These are phyloP conservation scores for Cebus imitator DNA, from an alignment of 2,113 vertebrate species.

Conservation along the genomic window DNA sequence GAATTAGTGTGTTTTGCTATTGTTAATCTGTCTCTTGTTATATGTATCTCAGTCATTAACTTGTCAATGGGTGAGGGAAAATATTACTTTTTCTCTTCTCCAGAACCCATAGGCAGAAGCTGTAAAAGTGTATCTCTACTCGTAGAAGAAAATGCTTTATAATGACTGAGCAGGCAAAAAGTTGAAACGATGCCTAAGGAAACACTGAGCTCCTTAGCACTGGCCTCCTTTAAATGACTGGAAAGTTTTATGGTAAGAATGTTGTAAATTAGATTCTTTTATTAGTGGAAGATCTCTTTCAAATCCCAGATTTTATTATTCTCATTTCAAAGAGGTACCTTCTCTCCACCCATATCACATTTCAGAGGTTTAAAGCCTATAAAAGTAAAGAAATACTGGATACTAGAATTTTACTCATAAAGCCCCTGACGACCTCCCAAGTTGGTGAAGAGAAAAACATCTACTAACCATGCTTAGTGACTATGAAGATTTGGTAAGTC, in stretches of 20 bases:
- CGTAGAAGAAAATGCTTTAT: not conserved
- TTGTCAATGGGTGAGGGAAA: not conserved
- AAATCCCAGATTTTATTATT: not conserved
- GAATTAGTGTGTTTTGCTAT: not conserved
- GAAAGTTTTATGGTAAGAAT: not conserved
- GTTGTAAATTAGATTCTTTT: not conserved
- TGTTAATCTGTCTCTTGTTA: not conserved
- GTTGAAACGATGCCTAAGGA: not conserved
- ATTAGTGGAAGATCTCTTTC: not conserved
- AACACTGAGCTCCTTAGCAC: not conserved
- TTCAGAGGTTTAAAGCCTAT: not conserved
- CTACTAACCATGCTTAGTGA: not conserved
- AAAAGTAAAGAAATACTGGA: not conserved
- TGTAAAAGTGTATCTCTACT: not conserved
- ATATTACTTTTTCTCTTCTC: not conserved
- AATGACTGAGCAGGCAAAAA: not conserved
- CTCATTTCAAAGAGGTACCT: not conserved
- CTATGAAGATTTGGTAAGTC: not conserved
- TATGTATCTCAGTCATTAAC: not conserved
- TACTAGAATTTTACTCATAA: not conserved
- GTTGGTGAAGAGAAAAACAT: not conserved
- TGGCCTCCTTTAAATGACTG: not conserved
- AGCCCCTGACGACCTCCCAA: not conserved
- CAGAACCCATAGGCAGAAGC: not conserved
- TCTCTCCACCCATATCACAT: not conserved